Conservation (phyloP, 2,113 vertebrate genomes). For the Orycteropus afer region DNA sequence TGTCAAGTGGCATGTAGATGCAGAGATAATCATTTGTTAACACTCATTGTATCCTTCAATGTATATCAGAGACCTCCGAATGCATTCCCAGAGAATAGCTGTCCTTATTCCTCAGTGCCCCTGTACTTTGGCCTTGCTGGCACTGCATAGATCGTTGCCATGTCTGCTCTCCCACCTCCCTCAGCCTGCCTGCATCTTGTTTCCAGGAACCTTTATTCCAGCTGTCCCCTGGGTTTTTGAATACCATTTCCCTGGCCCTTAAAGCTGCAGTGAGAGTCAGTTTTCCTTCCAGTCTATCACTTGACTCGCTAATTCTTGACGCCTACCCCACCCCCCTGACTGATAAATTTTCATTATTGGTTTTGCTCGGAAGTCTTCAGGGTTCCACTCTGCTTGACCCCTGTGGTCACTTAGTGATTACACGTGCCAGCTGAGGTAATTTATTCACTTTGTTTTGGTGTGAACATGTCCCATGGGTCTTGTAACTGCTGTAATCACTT, state of each 20-base stretch:
- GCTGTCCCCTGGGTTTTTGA: slow-evolving; percentile 53
- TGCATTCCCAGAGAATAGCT: not conserved
- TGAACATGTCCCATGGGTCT: slow-evolving; percentile 89
- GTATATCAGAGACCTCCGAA: fast-evolving
- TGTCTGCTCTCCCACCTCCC: not conserved
- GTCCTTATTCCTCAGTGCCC: no score
- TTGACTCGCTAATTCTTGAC: slow-evolving; percentile 39
- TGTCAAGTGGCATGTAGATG: not conserved
- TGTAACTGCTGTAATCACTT: slow-evolving; percentile 91
- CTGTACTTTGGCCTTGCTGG: not conserved
- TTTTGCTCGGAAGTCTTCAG: slow-evolving; percentile 86
- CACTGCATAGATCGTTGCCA: not conserved
- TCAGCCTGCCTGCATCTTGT: not conserved
- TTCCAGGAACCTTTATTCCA: slow-evolving; percentile 48
- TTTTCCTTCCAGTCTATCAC: slow-evolving; percentile 4
- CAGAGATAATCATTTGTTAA: not conserved
- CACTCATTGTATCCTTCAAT: not conserved
- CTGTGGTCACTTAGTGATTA: slow-evolving; percentile 91
- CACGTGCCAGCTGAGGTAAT: slow-evolving; percentile 86
- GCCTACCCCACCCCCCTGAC: slow-evolving; percentile 53
- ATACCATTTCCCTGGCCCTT: not conserved
- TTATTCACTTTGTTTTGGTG: slow-evolving; percentile 93
- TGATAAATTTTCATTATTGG: slow-evolving; percentile 87
- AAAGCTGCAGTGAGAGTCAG: not conserved
- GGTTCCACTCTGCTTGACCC: slow-evolving; percentile 85